phyloP scores from a whole-genome alignment of 2,888 invertebrate species.

The Pseudococcus longispinus region DNA sequence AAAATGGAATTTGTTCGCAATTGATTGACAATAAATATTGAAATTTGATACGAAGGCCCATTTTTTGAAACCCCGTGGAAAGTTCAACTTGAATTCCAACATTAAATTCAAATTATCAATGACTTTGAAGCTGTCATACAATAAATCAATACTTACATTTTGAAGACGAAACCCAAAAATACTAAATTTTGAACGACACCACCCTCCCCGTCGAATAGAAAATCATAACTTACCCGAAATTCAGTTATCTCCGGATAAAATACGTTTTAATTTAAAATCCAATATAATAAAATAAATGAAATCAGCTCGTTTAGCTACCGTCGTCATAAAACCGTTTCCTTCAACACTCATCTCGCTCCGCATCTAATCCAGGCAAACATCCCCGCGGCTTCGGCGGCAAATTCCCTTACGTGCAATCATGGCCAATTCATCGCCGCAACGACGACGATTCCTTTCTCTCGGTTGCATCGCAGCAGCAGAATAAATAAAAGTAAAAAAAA shows the following conservation, averaged over 20 bases:
- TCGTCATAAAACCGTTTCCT: slow-evolving; percentile 4
- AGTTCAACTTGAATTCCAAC: too few relatives aligned
- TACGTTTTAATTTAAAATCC: not conserved
- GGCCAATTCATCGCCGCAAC: slow-evolving; percentile 33
- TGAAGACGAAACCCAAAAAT: too few relatives aligned
- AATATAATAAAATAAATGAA: not conserved
- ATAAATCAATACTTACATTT: too few relatives aligned
- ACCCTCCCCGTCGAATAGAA: too few relatives aligned
- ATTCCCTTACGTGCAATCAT: slow-evolving; percentile 45
- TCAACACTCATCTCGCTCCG: not conserved
- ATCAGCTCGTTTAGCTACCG: not conserved
- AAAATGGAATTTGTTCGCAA: too few relatives aligned
- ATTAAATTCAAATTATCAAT: too few relatives aligned
- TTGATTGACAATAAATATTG: too few relatives aligned
- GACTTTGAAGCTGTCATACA: too few relatives aligned
- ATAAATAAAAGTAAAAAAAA: not conserved
- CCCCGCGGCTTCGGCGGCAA: not conserved
- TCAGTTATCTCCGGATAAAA: not conserved
- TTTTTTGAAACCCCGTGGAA: too few relatives aligned
- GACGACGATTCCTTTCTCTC: not conserved
- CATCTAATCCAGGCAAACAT: not conserved
- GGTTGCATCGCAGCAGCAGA: not conserved
- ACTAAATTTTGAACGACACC: too few relatives aligned
- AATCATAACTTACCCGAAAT: not conserved
- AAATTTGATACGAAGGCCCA: too few relatives aligned